A percentile compares a stretch with the other conserved stretches of the same genome.
These are phyloP conservation scores for Xiphophorus birchmanni DNA, from an alignment of 2,797 vertebrate genomes.

Conservation along the genomic window DNA sequence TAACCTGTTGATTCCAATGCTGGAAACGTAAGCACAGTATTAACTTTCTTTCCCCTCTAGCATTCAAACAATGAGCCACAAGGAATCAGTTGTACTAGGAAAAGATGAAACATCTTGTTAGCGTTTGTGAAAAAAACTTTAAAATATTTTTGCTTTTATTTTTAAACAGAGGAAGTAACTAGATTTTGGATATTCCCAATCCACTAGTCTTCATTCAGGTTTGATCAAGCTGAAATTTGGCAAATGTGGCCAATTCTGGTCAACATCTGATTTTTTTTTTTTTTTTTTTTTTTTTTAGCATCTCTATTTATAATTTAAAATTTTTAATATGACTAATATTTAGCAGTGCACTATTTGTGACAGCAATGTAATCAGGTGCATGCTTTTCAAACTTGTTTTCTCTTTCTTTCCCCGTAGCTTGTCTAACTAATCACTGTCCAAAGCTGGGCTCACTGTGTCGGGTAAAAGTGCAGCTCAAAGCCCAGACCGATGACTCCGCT, in stretches of 20 bases:
- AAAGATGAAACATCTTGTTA: neutral
- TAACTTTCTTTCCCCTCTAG: no score
- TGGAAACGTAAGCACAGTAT: neutral
- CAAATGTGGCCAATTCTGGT: neutral
- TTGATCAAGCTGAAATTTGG: neutral
- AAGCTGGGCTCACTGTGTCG: slow-evolving; percentile 83
- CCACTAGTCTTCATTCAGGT: neutral
- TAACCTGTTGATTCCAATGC: neutral
- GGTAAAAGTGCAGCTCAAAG: slow-evolving; percentile 71
- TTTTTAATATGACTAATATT: neutral
- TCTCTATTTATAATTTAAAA: neutral
- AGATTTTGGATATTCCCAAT: neutral
- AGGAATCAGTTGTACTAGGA: neutral
- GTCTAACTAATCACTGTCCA: slow-evolving; percentile 71
- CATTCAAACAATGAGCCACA: neutral
- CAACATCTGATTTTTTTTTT: neutral
- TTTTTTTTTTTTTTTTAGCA: no score
- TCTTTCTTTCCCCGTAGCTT: slow-evolving; percentile 36
- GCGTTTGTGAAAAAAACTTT: neutral
- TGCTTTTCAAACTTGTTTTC: neutral
- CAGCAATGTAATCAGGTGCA: neutral
- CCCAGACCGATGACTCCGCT: slow-evolving; percentile 8
- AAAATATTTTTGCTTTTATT: neutral
- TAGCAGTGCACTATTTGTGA: neutral
- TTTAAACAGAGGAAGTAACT: neutral